phyloP scores from a whole-genome alignment of 2,888 invertebrate genomes.

The Tanaodytes sp. region DNA sequence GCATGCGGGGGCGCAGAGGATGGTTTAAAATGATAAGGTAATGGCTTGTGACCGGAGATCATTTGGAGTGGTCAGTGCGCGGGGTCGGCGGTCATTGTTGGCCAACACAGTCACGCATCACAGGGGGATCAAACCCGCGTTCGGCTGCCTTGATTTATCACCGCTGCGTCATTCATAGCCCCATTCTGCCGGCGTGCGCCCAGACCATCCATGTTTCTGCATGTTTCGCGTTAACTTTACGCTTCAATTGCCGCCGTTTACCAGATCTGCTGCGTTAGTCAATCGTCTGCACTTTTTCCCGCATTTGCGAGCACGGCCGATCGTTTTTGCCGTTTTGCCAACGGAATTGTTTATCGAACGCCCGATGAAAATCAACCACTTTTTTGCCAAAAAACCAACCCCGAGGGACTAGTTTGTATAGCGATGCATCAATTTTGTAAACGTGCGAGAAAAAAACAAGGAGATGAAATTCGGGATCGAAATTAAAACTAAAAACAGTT shows the following conservation, averaged over 20 bases:
- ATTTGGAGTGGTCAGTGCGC: constrained; percentile 66
- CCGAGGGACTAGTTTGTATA: too few species aligned
- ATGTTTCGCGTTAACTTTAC: constrained; percentile 50
- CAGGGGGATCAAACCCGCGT: constrained; percentile 62
- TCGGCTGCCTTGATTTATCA: constrained; percentile 54
- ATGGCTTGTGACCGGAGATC: constrained; percentile 72
- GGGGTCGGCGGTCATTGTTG: constrained; percentile 68
- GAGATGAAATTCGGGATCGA: too few species aligned
- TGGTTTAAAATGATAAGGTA: constrained; percentile 71
- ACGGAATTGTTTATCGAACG: constrained; percentile 23
- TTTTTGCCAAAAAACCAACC: too few species aligned
- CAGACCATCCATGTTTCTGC: constrained; percentile 42
- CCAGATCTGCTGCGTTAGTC: constrained; percentile 43
- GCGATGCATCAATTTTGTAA: too few species aligned
- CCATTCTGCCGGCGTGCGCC: constrained; percentile 37
- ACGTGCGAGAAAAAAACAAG: too few species aligned
- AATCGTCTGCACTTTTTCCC: constrained; percentile 39
- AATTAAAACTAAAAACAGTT: too few species aligned
- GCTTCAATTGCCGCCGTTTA: constrained; percentile 46
- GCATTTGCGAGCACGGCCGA: constrained; percentile 34
- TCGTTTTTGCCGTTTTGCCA: constrained; percentile 30
- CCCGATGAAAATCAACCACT: too few species aligned
- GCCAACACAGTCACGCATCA: constrained; percentile 69
- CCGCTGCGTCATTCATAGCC: constrained; percentile 44
- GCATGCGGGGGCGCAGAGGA: constrained; percentile 20